Evolutionary conservation across 2,797 vertebrate genomes (phyloP).

Genomic region (Megaceryle alcyon): DNA sequence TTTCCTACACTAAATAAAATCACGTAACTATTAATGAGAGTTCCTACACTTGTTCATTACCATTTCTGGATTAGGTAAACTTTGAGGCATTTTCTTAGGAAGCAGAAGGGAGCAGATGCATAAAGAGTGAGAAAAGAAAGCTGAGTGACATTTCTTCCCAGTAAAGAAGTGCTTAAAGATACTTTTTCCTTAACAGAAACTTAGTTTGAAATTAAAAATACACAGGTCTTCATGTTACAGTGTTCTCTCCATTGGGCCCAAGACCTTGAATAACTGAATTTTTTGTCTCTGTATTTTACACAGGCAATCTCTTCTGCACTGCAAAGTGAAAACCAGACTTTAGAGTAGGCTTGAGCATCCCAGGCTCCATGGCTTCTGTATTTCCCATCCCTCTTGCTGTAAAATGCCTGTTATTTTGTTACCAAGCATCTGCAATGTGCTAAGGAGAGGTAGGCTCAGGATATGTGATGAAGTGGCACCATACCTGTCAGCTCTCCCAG

Average conservation of each 20-base stretch:
- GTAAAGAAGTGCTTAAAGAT: neutral
- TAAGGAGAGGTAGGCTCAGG: neutral
- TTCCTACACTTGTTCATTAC: neutral
- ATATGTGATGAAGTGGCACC: neutral
- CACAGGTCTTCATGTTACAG: accelerated
- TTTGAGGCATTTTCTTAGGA: neutral
- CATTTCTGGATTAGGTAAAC: neutral
- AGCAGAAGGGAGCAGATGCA: neutral
- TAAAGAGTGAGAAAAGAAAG: neutral
- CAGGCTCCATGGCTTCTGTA: neutral
- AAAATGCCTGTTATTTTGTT: neutral
- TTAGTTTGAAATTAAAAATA: neutral
- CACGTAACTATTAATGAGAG: neutral
- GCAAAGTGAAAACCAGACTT: neutral
- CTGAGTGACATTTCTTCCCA: neutral
- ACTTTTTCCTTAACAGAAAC: neutral
- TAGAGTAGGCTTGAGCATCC: neutral
- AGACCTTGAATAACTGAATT: neutral
- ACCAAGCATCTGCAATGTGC: neutral
- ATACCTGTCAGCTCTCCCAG: neutral
- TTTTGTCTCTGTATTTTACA: neutral
- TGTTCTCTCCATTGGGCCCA: neutral
- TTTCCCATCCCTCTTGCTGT: neutral
- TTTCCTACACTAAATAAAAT: neutral
- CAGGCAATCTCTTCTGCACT: neutral